Percentiles rank a stretch among this genome's conserved stretches.
phyloP scores from a whole-genome alignment of 2,797 vertebrate genomes.

The Lepidocolaptes lacrymiger region DNA sequence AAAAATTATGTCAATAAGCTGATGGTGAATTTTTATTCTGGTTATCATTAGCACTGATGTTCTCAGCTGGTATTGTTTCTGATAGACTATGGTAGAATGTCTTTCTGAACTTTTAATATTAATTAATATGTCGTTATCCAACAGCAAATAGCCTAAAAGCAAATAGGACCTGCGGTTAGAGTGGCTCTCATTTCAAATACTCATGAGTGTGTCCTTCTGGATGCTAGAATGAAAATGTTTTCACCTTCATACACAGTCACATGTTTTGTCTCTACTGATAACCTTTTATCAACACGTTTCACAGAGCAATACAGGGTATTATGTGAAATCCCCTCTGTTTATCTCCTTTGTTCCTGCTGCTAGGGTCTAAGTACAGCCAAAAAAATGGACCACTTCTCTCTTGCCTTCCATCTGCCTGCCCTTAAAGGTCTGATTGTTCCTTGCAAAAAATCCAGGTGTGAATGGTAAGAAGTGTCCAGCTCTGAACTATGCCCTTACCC shows the following conservation, averaged over 20 bases:
- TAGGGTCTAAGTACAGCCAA: neutral
- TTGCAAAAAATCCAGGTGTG: fast-evolving
- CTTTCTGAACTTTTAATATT: neutral
- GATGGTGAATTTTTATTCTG: neutral
- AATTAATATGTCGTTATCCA: neutral
- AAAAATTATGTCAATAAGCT: neutral
- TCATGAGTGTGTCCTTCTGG: neutral
- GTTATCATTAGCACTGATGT: neutral
- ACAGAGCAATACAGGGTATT: neutral
- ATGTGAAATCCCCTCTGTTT: neutral
- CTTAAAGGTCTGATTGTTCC: neutral
- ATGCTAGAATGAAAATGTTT: neutral
- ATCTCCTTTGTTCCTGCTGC: neutral
- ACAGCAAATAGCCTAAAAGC: neutral
- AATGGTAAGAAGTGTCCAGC: neutral
- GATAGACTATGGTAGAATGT: neutral
- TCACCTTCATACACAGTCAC: neutral
- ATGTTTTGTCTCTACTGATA: neutral
- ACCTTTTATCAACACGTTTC: neutral
- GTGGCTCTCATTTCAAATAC: neutral
- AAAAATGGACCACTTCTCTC: neutral
- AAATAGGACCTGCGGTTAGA: neutral
- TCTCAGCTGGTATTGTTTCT: neutral
- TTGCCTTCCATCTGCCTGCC: neutral
- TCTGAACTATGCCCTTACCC: neutral